Conservation (phyloP, 2,888 invertebrate species). For the Platycheirus albimanus region DNA sequence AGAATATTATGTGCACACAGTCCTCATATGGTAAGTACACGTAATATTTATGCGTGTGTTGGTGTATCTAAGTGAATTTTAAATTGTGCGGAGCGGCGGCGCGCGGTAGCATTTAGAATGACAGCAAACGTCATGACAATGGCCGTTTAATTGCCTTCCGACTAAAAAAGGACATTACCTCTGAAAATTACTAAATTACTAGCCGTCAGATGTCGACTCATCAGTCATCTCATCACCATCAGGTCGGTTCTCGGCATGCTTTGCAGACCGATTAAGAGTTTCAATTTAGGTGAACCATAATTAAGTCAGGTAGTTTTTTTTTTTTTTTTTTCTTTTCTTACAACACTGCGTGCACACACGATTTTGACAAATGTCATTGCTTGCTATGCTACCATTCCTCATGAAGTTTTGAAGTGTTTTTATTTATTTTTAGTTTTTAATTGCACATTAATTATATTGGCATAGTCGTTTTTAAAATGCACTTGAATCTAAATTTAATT, state of each 20-base stretch:
- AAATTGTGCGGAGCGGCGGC: neutral
- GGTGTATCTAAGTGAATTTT: neutral
- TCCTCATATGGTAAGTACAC: neutral
- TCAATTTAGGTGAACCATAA: neutral
- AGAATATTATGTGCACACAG: neutral
- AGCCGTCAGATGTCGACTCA: no score
- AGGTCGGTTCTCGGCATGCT: no score
- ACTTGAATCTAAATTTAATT: conserved; percentile 43
- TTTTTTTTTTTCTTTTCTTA: no score
- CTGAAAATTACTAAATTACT: no score
- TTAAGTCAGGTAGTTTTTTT: neutral
- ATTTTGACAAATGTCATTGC: no score
- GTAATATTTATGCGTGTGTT: neutral
- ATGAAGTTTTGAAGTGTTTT: neutral
- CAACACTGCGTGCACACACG: no score
- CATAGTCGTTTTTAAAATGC: conserved; percentile 2
- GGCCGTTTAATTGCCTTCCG: conserved; percentile 41
- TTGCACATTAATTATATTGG: conserved; percentile 17
- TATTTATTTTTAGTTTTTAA: conserved; percentile 21
- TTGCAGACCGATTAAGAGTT: neutral
- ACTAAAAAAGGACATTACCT: conserved; percentile 44
- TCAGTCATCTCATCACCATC: no score
- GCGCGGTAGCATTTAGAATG: neutral
- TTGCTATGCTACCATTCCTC: no score
- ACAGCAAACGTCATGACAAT: conserved; percentile 8